Evolutionary conservation across 2,888 invertebrate species (phyloP).

Genomic region (Epinotia brunnichana): DNA sequence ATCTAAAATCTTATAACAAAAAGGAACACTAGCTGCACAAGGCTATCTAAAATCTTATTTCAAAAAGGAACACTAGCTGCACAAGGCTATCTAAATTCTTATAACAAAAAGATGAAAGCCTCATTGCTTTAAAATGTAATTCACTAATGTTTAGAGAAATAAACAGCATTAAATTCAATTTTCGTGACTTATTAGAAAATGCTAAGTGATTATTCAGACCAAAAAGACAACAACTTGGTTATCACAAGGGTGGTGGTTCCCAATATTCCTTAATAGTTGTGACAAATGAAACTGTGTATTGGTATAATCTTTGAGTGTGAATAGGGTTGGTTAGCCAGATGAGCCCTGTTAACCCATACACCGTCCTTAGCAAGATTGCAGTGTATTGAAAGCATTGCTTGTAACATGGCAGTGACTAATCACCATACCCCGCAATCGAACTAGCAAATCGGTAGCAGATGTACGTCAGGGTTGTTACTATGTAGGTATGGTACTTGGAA

Average conservation of each 20-base stretch:
- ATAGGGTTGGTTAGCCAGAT: slow-evolving; percentile 16
- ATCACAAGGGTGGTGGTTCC: not conserved
- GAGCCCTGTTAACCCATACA: slow-evolving; percentile 29
- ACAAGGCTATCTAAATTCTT: no score
- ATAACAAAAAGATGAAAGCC: no score
- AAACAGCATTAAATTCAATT: no score
- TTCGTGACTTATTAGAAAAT: not conserved
- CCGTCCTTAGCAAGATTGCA: slow-evolving; percentile 6
- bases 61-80: not conserved
- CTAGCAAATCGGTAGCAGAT: no score
- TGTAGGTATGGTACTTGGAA: no score
- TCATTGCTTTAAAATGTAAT: no score
- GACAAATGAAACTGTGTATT: not conserved
- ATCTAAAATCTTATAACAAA: no score
- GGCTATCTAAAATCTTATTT: no score
- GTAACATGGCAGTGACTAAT: slow-evolving; percentile 6
- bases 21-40: no score
- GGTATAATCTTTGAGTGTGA: not conserved
- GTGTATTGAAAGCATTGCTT: slow-evolving; percentile 8
- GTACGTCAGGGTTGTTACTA: no score
- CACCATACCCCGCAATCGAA: no score
- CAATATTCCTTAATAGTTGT: not conserved
- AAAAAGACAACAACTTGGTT: not conserved
- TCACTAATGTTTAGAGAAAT: no score
- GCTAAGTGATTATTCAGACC: not conserved